Conservation (phyloP, 2,888 invertebrate genomes). For the Thereva nobilitata region DNA sequence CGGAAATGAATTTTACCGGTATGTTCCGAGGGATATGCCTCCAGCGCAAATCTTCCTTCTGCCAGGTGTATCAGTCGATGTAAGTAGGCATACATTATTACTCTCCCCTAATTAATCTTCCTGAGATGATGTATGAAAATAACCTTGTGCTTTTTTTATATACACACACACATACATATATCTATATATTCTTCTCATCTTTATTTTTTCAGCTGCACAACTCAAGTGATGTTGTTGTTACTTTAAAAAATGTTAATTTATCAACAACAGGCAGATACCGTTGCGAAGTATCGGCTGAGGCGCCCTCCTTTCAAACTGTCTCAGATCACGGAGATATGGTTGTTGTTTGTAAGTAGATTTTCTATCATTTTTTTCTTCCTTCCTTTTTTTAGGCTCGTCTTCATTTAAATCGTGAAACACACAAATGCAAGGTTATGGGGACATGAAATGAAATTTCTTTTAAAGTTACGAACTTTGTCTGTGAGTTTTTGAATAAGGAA, state of each 20-base stretch:
- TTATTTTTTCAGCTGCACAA: constrained; percentile 63
- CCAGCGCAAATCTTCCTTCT: constrained; percentile 77
- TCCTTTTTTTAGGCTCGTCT: too few species aligned
- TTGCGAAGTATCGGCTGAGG: constrained; percentile 73
- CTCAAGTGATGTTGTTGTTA: constrained; percentile 69
- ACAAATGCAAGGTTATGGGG: too few species aligned
- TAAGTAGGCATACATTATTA: constrained; percentile 63
- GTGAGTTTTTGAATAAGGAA: too few species aligned
- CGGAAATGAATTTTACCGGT: constrained; percentile 86
- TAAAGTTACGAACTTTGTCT: too few species aligned
- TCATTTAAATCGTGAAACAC: too few species aligned
- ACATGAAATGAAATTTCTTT: too few species aligned
- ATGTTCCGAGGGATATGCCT: constrained; percentile 80
- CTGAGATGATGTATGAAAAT: too few species aligned
- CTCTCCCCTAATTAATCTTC: neutral
- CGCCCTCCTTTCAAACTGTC: constrained; percentile 72
- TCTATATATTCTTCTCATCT: neutral
- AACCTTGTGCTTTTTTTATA: too few species aligned
- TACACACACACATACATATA: neutral
- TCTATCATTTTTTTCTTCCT: neutral
- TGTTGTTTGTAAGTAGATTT: constrained; percentile 67
- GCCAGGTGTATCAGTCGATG: constrained; percentile 83
- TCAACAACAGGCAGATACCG: constrained; percentile 68
- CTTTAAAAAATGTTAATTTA: constrained; percentile 67
- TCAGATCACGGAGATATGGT: constrained; percentile 69